Base-by-base conservation (phyloP, 1,140 invertebrate genomes). In the Battus philenor region DNA sequence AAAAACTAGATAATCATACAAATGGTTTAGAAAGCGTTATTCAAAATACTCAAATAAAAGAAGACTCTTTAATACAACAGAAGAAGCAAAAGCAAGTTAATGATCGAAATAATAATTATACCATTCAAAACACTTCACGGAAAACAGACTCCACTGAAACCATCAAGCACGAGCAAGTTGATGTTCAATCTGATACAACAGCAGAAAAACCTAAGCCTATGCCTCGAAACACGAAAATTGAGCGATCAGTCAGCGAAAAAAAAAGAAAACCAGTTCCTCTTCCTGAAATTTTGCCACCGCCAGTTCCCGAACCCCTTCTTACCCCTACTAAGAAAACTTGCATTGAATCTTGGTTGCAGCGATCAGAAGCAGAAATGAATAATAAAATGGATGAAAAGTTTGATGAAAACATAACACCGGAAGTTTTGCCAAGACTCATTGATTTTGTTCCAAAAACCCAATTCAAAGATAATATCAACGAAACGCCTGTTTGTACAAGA, bases 361-460 rank as follows among this genome's bases (percentile, higher is more conserved):
- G 78, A 16, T 86, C 86, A 6, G 81, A 85, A 63, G 77, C 76
- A 32, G 81, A 85, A 51, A 83, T 85, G 79, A 76, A 74, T 48
- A 79, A 63, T 22, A 75, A 73, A 47, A 44, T 38, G 4, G 54
- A 64, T 36, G 77, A 80, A 5, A 80, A 79, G 30, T 32, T 64
- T 24, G 75, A 83, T 47, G 70, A 78, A 8, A 58, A 30, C 33
- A 18, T 57, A 20, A 49, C 68, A 17, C 86, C 84, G 1, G 86
- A 87, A 64, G 69, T 69, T 16, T 67, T 92, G 26, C 91, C 91
- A 4, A 86, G 91, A 32, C 71, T 92, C 0, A 91, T 92, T 27
- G 90, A 92, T 68, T 89, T 92, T 66, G 89, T 92, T 5, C 91
- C 90, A 5, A 91, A 91, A 66, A 71, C 84, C 38, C 70, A 86